Evolutionary conservation across 2,797 vertebrate species (phyloP), one percentile per base, ranked within the genome.

Genomic region (Syngnathus acus): DNA sequence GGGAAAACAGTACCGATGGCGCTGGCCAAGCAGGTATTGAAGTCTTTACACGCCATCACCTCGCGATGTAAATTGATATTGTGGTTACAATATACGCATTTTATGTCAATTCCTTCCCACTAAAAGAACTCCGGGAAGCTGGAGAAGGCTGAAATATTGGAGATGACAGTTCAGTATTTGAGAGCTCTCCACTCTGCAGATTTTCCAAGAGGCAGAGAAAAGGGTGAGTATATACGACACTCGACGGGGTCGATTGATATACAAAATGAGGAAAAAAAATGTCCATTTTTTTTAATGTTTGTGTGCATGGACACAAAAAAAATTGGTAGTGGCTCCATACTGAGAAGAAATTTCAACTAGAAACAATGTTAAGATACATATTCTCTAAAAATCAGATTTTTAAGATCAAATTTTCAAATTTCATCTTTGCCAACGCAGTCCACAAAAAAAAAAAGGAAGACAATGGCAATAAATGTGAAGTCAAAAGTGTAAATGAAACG

Each of bases 141-240:
- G 70, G 97, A 99, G 82, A 99, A 99, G 65, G 97, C 97, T 6
- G 97, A 99, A 83, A 99, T 99, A 81, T 85, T 99, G 78, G 97
- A 99, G 84, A 98, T 99, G 97, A 99, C 97, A 0, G 96, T 99
- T 16, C 96, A 99, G 83, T 99, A 99, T 78, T 87, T 99, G 75
- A 87, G 95, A 68, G 96, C 96, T 38, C 89, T 98, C 48, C 96
- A 98, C 80, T 94, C 97, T 0, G 93, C 95, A 0, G 96, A 98
- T 79, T 96, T 98, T 61, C 96, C 95, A 23, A 90, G 95, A 2
- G 95, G 97, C 11, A 92, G 95, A 88, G 96, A 99, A 77, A 98
- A 98, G 84, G 95, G 97, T 95, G 83, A 79, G 86, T 69, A 7
- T 6, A 40, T 40, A 23, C 19, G 6, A 26, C 3, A 16, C 21